Evolutionary conservation across 2,888 invertebrate species (phyloP), one percentile per base, ranked within the genome.

Genomic region (Cistogaster globosa): DNA sequence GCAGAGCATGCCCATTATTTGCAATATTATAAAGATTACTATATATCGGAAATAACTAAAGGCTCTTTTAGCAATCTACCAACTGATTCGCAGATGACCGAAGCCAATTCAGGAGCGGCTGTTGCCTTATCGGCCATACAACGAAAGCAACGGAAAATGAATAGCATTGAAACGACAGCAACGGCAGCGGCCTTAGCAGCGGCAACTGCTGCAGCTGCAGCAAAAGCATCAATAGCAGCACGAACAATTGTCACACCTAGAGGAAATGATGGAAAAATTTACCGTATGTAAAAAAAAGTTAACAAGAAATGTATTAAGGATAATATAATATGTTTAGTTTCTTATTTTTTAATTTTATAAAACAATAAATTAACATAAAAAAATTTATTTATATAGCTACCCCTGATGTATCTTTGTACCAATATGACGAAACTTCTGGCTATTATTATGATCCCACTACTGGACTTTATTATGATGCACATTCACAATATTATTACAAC

Each of bases 401-500:
- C 16, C 99, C 99, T 6, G 98, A 99, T 94, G 96, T 97, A 12
- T 95, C 96, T 68, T 96, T 96, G 51, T 99, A 98, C 91, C 96
- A 97, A 90, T 98, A 97, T 90, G 99, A 99, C 92, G 97, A 97
- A 91, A 95, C 96, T 1, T 98, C 98, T 5, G 99, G 99, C 0
- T 99, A 98, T 91, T 99, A 99, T 91, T 99, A 98, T 91, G 99
- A 99, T 92, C 95, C 97, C 0, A 93, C 94, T 1, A 98, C 99
- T 0, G 97, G 97, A 0, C 94, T 99, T 18, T 99, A 99, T 92
- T 99, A 99, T 92, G 99, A 99, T 93, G 96, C 98, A 0, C 97
- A 95, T 88, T 97, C 98, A 3, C 98, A 97, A 90, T 99, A 99
- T 93, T 99, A 98, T 92, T 99, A 97, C 93, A 99, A 99, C 92